Conservation (phyloP, 2,797 vertebrate species). For the Hozukius guyotensis region DNA sequence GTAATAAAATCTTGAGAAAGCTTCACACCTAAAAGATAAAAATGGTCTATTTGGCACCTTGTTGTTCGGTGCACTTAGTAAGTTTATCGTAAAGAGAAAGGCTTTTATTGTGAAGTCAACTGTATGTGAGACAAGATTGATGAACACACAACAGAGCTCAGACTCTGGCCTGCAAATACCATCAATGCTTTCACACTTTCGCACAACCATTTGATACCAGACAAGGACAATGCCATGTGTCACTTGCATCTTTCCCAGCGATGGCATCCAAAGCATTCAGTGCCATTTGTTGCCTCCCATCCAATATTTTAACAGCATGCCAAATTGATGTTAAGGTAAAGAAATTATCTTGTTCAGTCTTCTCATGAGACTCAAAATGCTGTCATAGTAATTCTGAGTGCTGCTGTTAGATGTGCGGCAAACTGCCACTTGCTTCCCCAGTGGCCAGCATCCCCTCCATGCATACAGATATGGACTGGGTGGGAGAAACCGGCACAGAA, state of each 20-base stretch:
- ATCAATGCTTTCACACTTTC: conserved; percentile 35
- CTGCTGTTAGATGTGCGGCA: conserved; percentile 47
- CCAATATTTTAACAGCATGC: conserved; percentile 24
- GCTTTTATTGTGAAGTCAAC: conserved; percentile 25
- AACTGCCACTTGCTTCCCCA: conserved; percentile 54
- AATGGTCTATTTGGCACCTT: conserved; percentile 1
- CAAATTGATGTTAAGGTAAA: conserved; percentile 64
- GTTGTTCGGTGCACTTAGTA: not conserved
- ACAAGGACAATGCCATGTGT: conserved; percentile 35
- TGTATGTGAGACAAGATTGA: conserved; percentile 24
- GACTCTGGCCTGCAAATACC: not conserved
- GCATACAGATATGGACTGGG: conserved; percentile 56
- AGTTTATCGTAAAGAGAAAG: not conserved
- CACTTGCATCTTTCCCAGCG: conserved; percentile 19
- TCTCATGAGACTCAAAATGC: conserved; percentile 54
- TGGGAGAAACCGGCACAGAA: not conserved
- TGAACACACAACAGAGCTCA: conserved; percentile 20
- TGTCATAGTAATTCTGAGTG: conserved; percentile 59
- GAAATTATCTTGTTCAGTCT: conserved; percentile 57
- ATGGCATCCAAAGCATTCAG: conserved; percentile 17
- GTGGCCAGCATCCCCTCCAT: conserved; percentile 24
- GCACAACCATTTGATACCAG: conserved; percentile 36
- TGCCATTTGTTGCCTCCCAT: conserved; percentile 18
- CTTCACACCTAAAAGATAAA: conserved; percentile 20
- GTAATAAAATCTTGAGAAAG: conserved; percentile 20